Evolutionary conservation across 2,797 vertebrate species (phyloP).

Genomic region (Diplodus sargus): DNA sequence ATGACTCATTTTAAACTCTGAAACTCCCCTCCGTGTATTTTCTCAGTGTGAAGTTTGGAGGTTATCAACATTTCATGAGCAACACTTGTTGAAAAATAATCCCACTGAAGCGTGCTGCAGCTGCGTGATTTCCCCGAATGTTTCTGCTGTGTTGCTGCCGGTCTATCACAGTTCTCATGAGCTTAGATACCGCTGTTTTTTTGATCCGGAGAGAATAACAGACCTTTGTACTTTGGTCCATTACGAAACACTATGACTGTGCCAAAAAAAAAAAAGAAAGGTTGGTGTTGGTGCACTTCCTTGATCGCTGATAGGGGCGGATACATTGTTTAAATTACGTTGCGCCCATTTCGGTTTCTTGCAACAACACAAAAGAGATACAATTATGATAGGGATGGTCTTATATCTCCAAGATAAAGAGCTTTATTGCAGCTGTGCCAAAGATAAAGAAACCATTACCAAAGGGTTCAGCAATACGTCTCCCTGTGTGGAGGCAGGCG

Average conservation of each 20-base stretch:
- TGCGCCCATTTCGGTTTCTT: slow-evolving; percentile 26
- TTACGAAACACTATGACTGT: background rate
- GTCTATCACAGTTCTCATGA: background rate
- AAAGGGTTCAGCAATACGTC: slow-evolving; percentile 7
- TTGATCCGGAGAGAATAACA: background rate
- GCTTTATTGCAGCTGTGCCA: slow-evolving; percentile 39
- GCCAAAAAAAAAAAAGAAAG: background rate
- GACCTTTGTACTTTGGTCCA: background rate
- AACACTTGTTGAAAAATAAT: background rate
- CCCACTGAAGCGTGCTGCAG: background rate
- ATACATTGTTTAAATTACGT: slow-evolving; percentile 4
- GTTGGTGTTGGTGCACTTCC: background rate
- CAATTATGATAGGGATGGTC: slow-evolving; percentile 35
- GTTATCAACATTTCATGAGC: background rate
- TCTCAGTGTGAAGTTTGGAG: background rate
- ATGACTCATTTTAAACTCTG: background rate
- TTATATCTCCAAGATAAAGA: slow-evolving; percentile 34
- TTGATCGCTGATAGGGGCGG: background rate
- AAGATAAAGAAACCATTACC: slow-evolving; percentile 52
- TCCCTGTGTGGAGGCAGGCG: background rate
- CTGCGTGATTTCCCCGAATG: background rate
- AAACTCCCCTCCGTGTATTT: no score
- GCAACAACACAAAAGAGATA: slow-evolving; percentile 35
- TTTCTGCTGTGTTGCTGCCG: background rate
- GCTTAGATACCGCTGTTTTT: slow-evolving; percentile 2